Percentiles rank a stretch among this genome's conserved stretches.
These are phyloP conservation scores for Brachirus orientalis DNA, from an alignment of 2,113 vertebrate genomes.

Conservation along the genomic window DNA sequence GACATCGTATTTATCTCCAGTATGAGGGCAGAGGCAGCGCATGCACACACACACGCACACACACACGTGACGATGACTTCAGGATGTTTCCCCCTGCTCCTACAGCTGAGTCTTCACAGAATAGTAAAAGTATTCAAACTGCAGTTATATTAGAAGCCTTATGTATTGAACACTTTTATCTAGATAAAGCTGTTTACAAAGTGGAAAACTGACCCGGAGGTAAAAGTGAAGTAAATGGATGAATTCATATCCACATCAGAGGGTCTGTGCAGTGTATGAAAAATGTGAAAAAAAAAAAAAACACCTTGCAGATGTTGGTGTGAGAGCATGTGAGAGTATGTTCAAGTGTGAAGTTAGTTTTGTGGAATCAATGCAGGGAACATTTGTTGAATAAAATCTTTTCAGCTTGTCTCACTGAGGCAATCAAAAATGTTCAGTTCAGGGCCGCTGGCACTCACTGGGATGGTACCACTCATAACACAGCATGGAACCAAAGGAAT, in stretches of 20 bases:
- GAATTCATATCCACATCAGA: not conserved
- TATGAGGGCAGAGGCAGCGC: not conserved
- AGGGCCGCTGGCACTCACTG: slow-evolving; percentile 15
- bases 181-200: slow-evolving; percentile 55
- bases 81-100: slow-evolving; percentile 52
- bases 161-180: slow-evolving; percentile 39
- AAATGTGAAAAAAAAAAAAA: too few relatives aligned
- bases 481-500: slow-evolving; percentile 20
- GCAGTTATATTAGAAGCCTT: slow-evolving; percentile 22
- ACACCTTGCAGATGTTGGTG: slow-evolving; percentile 4
- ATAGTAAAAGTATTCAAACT: slow-evolving; percentile 37
- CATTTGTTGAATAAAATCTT: slow-evolving; percentile 33
- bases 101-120: slow-evolving; percentile 45
- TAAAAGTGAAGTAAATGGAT: slow-evolving; percentile 16
- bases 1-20: slow-evolving; percentile 35
- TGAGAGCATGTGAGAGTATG: slow-evolving; percentile 3
- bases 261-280: too few relatives aligned
- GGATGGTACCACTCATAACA: slow-evolving; percentile 30
- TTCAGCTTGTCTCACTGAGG: slow-evolving; percentile 20
- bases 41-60: slow-evolving; percentile 4
- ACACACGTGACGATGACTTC: slow-evolving; percentile 35
- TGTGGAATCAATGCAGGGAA: not conserved
- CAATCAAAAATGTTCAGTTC: slow-evolving; percentile 11
- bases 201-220: slow-evolving; percentile 10
- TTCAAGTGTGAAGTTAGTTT: slow-evolving; percentile 9